Conservation (phyloP, 2,797 vertebrate genomes). For the Protosalanx chinensis region DNA sequence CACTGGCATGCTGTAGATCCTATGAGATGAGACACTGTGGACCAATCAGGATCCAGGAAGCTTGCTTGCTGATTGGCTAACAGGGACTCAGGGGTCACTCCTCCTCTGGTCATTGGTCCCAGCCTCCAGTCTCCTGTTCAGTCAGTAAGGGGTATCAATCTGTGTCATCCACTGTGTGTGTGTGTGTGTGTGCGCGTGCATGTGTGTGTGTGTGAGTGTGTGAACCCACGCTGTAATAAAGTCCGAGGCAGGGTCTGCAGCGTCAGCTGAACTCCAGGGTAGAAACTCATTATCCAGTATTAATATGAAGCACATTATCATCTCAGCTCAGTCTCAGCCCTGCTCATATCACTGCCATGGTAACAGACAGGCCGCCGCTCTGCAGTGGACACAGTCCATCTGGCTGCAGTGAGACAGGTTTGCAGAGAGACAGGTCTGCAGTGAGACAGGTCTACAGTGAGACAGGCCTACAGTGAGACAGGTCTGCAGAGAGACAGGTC, state of each 20-base stretch:
- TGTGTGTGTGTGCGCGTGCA: no score
- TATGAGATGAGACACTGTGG: no score
- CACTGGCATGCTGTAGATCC: no score
- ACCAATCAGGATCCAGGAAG: no score
- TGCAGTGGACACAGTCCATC: background rate
- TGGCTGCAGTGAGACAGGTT: background rate
- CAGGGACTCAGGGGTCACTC: no score
- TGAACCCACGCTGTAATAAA: background rate
- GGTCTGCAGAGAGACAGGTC: background rate
- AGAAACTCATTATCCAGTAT: conserved; percentile 46
- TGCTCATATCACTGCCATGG: background rate
- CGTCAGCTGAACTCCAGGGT: background rate
- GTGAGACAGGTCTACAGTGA: no score
- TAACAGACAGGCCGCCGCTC: background rate
- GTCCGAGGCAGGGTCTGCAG: background rate
- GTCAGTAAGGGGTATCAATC: background rate
- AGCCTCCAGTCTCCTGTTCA: background rate
- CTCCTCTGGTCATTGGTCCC: no score
- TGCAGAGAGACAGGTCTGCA: no score
- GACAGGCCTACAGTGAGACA: background rate
- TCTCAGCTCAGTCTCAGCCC: conserved; percentile 25
- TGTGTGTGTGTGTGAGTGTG: background rate
- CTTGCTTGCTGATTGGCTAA: no score
- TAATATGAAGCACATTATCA: conserved; percentile 42
- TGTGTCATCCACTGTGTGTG: background rate